These are phyloP conservation scores for Clostera curtula DNA, from an alignment of 2,888 invertebrate species.

Conservation along the genomic window DNA sequence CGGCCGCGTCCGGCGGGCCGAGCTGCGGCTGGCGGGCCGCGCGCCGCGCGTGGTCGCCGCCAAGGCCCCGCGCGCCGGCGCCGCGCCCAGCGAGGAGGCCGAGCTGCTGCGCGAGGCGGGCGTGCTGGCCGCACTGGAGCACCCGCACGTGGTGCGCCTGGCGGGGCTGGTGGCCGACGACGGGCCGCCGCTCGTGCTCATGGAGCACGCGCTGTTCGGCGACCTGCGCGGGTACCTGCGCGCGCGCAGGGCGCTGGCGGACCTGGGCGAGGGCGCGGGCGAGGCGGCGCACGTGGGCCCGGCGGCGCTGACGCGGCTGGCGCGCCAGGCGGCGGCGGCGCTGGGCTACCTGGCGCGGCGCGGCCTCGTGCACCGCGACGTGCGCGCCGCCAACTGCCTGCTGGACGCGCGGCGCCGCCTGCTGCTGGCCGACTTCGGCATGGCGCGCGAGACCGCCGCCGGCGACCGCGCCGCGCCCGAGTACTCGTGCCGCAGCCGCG, in stretches of 20 bases:
- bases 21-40: constrained; percentile 28
- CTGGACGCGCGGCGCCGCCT: constrained; percentile 82
- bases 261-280: constrained; percentile 55
- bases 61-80: constrained; percentile 86
- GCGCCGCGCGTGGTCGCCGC: constrained; percentile 81
- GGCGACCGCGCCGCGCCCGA: constrained; percentile 79
- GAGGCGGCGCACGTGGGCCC: constrained; percentile 63
- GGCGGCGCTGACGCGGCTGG: constrained; percentile 37
- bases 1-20: constrained; percentile 41
- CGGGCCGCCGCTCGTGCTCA: constrained; percentile 87
- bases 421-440: constrained; percentile 90
- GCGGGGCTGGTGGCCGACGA: constrained; percentile 86
- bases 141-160: constrained; percentile 88
- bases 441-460: constrained; percentile 88
- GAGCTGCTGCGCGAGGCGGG: constrained; percentile 86
- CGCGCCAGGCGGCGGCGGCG: constrained; percentile 33
- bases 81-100: constrained; percentile 85
- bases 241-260: constrained; percentile 82
- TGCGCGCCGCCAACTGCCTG: constrained; percentile 85
- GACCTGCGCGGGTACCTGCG: constrained; percentile 88
- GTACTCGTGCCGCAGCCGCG: constrained; percentile 88
- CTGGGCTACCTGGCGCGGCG: constrained; percentile 80
- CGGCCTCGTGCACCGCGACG: constrained; percentile 90
- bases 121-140: constrained; percentile 89
- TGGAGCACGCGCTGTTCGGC: constrained; percentile 94